Conservation (phyloP, 2,113 vertebrate species). For the Callithrix jacchus region DNA sequence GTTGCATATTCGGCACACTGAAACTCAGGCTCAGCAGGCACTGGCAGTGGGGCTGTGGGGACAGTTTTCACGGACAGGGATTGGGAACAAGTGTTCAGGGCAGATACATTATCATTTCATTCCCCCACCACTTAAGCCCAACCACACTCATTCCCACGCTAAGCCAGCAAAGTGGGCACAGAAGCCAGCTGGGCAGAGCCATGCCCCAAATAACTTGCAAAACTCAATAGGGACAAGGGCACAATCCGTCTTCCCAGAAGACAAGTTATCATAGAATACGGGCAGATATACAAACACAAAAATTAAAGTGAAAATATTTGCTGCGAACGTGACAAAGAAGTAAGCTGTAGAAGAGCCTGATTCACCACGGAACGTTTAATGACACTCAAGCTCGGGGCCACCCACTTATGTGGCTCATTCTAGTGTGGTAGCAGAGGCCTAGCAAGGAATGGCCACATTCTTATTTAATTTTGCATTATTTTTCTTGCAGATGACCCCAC, state of each 20-base stretch:
- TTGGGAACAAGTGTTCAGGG: not conserved
- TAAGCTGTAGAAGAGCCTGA: not conserved
- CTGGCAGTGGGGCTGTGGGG: accelerated
- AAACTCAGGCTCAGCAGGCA: accelerated
- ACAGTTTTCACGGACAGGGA: too few species aligned
- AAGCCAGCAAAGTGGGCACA: too few species aligned
- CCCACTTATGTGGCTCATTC: not conserved
- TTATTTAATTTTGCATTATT: not conserved
- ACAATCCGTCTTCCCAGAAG: not conserved
- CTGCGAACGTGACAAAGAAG: not conserved
- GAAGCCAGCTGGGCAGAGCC: accelerated
- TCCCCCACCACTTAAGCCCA: not conserved
- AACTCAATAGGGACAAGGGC: not conserved
- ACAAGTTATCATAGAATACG: not conserved
- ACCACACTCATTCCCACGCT: not conserved
- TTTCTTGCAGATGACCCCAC: not conserved
- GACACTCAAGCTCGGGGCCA: not conserved
- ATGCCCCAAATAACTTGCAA: not conserved
- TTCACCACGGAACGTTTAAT: not conserved
- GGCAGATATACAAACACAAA: not conserved
- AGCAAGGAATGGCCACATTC: not conserved
- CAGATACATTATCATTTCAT: not conserved
- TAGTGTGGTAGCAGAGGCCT: not conserved
- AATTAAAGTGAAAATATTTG: not conserved
- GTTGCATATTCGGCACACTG: not conserved